Percentiles rank a stretch among this genome's conserved stretches.
Evolutionary conservation across 1,140 invertebrate species (phyloP).

Genomic region (roundworm (Caenorhabditis elegans)): DNA sequence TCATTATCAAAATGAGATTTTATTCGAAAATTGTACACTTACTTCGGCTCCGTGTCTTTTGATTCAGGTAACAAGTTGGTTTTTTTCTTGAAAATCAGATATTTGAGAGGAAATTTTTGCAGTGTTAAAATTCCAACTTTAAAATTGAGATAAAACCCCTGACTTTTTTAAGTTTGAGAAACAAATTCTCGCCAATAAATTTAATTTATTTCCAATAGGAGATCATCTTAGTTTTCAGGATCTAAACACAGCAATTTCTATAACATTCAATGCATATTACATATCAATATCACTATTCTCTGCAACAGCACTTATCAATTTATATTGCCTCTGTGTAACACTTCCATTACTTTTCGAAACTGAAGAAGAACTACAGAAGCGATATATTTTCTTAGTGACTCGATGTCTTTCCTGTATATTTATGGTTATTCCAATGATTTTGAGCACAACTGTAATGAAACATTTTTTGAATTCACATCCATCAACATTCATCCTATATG

Average conservation of each 20-base stretch:
- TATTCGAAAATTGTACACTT: not conserved
- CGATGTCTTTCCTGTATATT: not conserved
- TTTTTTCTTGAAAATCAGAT: no score
- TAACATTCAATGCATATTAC: not conserved
- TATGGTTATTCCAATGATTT: not conserved
- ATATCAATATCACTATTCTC: not conserved
- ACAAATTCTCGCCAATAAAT: no score
- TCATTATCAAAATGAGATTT: not conserved
- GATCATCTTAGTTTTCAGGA: no score
- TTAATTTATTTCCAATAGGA: no score
- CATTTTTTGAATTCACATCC: not conserved
- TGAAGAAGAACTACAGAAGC: not conserved
- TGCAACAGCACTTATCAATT: not conserved
- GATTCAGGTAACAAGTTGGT: not conserved
- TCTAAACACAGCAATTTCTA: not conserved
- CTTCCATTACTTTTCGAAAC: not conserved
- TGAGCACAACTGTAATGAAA: not conserved
- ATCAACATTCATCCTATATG: not conserved
- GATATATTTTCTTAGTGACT: not conserved
- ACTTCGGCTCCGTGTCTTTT: not conserved
- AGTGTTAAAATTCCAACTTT: not conserved
- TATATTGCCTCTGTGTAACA: not conserved
- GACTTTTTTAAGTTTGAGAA: no score
- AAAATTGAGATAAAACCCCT: no score
- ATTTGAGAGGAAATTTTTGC: no score